These are phyloP conservation scores for Ormia ochracea DNA, from an alignment of 2,888 invertebrate species.

Conservation along the genomic window DNA sequence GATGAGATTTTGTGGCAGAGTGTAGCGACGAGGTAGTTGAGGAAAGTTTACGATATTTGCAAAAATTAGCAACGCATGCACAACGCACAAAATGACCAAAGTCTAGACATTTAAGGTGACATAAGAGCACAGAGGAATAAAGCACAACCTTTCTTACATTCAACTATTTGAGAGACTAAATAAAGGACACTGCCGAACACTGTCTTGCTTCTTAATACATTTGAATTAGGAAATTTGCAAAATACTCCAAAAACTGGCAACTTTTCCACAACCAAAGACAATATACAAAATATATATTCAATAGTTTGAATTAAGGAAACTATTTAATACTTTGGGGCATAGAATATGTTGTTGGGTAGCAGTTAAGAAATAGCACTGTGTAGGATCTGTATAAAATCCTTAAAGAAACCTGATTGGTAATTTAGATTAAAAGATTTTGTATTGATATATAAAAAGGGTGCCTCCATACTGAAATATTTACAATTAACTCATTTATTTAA, in stretches of 20 bases:
- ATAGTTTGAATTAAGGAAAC: conserved; percentile 55
- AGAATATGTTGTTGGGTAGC: not conserved
- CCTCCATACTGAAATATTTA: too few relatives aligned
- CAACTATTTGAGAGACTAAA: not conserved
- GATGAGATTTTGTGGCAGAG: not conserved
- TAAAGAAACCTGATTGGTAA: not conserved
- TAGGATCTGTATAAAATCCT: not conserved
- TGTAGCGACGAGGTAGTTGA: not conserved
- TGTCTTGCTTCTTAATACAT: conserved; percentile 60
- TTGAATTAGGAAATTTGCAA: conserved; percentile 74
- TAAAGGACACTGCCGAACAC: not conserved
- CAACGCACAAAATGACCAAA: conserved; percentile 75
- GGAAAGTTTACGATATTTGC: conserved; percentile 49
- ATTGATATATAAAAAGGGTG: too few relatives aligned
- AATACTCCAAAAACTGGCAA: conserved; percentile 68
- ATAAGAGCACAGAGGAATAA: conserved; percentile 28
- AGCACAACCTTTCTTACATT: conserved; percentile 27
- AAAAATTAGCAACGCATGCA: conserved; percentile 73
- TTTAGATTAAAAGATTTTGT: too few relatives aligned
- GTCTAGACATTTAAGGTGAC: conserved; percentile 64
- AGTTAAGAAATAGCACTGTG: not conserved
- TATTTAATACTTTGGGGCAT: not conserved
- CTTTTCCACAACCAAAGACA: conserved; percentile 39
- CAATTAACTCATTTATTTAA: too few relatives aligned
- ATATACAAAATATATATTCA: conserved; percentile 52